Percentiles rank a stretch among this genome's conserved stretches.
phyloP scores from a whole-genome alignment of 2,888 invertebrate species.

The Drosophila helvetica region DNA sequence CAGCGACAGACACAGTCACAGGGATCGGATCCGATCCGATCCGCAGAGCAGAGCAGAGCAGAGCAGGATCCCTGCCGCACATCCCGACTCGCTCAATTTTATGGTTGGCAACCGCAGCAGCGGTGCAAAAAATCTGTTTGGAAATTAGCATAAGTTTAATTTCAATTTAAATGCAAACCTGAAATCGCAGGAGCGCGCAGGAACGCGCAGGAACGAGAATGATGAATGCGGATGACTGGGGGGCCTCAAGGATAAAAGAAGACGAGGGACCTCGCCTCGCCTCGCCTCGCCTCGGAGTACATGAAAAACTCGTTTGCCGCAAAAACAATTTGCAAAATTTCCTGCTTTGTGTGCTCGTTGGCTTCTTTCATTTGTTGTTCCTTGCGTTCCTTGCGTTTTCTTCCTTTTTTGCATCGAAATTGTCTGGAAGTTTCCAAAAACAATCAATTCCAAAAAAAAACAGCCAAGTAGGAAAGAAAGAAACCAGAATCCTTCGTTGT shows the following conservation, averaged over 20 bases:
- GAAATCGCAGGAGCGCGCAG: constrained; percentile 39
- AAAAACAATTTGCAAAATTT: constrained; percentile 73
- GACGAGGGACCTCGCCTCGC: constrained; percentile 9
- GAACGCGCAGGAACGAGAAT: constrained; percentile 21
- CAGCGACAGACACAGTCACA: too few species aligned
- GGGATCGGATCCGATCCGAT: too few species aligned
- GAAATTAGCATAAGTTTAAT: constrained; percentile 76
- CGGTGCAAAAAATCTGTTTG: constrained; percentile 51
- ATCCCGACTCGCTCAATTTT: constrained; percentile 62
- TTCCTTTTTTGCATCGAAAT: constrained; percentile 39
- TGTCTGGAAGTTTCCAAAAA: constrained; percentile 46
- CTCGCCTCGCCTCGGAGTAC: not conserved
- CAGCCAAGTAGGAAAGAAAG: not conserved
- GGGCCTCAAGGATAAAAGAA: constrained; percentile 5
- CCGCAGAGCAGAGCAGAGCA: too few species aligned
- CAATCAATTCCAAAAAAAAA: not conserved
- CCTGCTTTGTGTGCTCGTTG: constrained; percentile 50
- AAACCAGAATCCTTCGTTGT: constrained; percentile 30
- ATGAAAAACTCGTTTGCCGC: constrained; percentile 63
- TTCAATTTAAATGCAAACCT: constrained; percentile 67
- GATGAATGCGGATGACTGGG: constrained; percentile 28
- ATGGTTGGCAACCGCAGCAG: constrained; percentile 72
- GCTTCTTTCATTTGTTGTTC: constrained; percentile 30
- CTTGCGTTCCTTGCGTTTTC: not conserved
- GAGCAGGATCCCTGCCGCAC: too few species aligned